Conservation (phyloP, 1,140 invertebrate species). For the Drosophila elegans region DNA sequence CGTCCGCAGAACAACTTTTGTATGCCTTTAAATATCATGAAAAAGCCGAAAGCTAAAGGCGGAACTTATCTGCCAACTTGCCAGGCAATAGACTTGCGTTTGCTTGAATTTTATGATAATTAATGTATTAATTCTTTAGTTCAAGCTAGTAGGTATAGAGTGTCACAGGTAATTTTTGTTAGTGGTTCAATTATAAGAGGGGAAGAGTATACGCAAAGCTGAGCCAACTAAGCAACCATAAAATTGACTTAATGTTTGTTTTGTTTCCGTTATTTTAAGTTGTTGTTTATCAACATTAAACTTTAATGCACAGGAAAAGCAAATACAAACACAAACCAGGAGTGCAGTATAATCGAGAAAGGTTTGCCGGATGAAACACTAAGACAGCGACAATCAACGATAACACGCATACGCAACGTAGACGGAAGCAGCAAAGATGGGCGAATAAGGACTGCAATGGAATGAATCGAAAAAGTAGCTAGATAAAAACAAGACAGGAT, state of each 20-base stretch:
- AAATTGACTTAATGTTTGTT: slow-evolving; percentile 62
- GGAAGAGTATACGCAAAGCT: slow-evolving; percentile 22
- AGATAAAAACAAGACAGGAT: slow-evolving; percentile 47
- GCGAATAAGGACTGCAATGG: background rate
- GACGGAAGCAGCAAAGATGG: slow-evolving; percentile 2
- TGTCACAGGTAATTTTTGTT: slow-evolving; percentile 32
- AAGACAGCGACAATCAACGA: slow-evolving; percentile 25
- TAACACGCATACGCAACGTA: slow-evolving; percentile 63
- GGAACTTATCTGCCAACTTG: too few relatives aligned
- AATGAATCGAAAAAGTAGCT: background rate
- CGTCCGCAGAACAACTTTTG: background rate
- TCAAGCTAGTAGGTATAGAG: background rate
- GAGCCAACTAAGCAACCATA: slow-evolving; percentile 63
- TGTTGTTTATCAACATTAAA: slow-evolving; percentile 30
- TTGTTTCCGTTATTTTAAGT: slow-evolving; percentile 9
- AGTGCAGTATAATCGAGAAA: background rate
- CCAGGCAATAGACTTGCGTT: too few relatives aligned
- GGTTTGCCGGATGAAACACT: slow-evolving; percentile 61
- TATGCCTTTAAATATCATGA: background rate
- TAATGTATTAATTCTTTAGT: too few relatives aligned
- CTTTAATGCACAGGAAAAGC: slow-evolving; percentile 56
- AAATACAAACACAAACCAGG: slow-evolving; percentile 55
- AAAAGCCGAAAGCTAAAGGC: background rate
- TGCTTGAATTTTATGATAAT: too few relatives aligned
- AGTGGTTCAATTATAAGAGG: background rate